A percentile compares a stretch with the other conserved stretches of the same genome.
These are phyloP conservation scores for Myripristis murdjan DNA, from an alignment of 2,797 vertebrate species.

Conservation along the genomic window DNA sequence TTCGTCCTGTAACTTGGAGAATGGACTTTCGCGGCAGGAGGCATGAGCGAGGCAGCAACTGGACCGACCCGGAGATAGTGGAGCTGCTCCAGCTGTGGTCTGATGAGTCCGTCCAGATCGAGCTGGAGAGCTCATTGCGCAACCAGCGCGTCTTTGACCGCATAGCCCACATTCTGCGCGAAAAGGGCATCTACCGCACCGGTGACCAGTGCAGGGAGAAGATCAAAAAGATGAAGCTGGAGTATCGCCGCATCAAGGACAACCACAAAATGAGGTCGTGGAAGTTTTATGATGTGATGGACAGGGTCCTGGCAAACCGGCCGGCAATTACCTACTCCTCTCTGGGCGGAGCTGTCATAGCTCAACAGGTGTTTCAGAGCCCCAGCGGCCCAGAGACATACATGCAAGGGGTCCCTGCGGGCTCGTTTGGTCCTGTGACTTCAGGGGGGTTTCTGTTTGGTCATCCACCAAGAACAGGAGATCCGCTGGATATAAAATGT, in stretches of 20 bases:
- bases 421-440: constrained; percentile 75
- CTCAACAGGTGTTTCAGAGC: constrained; percentile 86
- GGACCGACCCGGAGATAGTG: constrained; percentile 93
- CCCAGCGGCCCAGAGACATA: constrained; percentile 76
- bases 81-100: constrained; percentile 94
- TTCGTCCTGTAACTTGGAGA: constrained; percentile 18
- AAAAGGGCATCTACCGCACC: constrained; percentile 91
- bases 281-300: constrained; percentile 95
- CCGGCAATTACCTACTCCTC: constrained; percentile 88
- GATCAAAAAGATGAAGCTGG: constrained; percentile 97
- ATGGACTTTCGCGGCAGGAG: constrained; percentile 93
- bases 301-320: constrained; percentile 90
- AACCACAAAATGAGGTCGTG: constrained; percentile 90
- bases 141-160: constrained; percentile 94
- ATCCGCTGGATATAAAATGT: constrained; percentile 90
- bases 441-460: constrained; percentile 83
- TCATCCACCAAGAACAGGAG: constrained; percentile 79
- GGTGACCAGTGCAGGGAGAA: constrained; percentile 93
- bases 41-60: constrained; percentile 93
- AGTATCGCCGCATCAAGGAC: constrained; percentile 93
- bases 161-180: constrained; percentile 89
- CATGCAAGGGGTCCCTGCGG: constrained; percentile 60
- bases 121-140: constrained; percentile 91
- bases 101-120: constrained; percentile 90
- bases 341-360: constrained; percentile 80